Conservation (phyloP, 30 jellyfish, hydroid and myxozoan genomes). For the Chrysaora quinquecirrha region DNA sequence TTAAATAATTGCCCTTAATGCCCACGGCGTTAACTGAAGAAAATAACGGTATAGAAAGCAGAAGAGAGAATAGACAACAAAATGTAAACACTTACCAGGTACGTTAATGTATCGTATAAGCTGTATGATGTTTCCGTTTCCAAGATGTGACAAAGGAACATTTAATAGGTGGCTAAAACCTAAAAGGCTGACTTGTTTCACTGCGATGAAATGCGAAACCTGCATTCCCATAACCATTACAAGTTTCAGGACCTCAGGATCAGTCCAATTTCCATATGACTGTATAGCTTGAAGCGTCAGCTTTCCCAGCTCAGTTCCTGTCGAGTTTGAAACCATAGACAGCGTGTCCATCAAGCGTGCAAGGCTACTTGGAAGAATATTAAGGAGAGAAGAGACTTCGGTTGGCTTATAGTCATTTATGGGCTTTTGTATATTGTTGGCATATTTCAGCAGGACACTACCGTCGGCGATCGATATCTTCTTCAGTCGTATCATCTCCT, state of each 20-base stretch:
- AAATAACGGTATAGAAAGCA: too few species aligned
- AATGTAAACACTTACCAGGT: too few species aligned
- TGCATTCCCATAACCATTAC: not conserved
- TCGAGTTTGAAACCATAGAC: not conserved
- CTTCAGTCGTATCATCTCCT: not conserved
- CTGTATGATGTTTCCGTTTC: not conserved
- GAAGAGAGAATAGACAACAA: too few species aligned
- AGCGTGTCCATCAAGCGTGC: not conserved
- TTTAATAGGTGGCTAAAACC: not conserved
- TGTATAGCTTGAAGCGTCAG: not conserved
- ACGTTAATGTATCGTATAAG: not conserved
- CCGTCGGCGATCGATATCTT: not conserved
- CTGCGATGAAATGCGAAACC: not conserved
- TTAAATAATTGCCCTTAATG: too few species aligned
- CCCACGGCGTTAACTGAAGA: too few species aligned
- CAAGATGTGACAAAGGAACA: not conserved
- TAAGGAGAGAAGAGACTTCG: not conserved
- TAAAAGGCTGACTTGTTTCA: not conserved
- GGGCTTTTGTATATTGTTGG: too few species aligned
- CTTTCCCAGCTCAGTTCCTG: not conserved
- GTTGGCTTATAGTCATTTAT: not conserved
- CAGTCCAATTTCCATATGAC: not conserved
- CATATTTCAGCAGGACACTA: not conserved
- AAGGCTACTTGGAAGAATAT: not conserved
- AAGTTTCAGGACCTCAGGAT: not conserved